Conservation (phyloP, 2,888 invertebrate species). For the Clostera curtula region DNA sequence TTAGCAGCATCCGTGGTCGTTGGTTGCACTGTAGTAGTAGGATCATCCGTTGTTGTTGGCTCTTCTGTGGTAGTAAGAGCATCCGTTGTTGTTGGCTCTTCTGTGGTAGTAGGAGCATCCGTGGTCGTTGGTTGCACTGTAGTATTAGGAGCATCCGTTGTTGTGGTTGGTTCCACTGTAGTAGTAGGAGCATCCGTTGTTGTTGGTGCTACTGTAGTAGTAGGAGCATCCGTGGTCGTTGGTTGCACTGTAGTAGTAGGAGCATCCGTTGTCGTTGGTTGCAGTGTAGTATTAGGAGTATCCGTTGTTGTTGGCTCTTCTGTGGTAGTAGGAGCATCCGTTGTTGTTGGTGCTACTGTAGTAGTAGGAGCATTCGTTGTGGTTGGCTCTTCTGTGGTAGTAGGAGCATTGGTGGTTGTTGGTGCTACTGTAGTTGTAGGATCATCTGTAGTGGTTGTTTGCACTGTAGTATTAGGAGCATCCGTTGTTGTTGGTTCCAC, state of each 20-base stretch:
- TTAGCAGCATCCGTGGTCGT: too few species aligned
- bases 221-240: not conserved
- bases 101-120: fast-evolving
- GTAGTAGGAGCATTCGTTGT: conserved; percentile 5
- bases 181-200: too few species aligned
- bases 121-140: too few species aligned
- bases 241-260: not conserved
- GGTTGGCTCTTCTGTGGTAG: conserved; percentile 2
- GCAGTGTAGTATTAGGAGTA: not conserved
- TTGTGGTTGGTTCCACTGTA: not conserved
- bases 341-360: not conserved
- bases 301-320: conserved; percentile 5
- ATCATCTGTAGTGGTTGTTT: conserved; percentile 1
- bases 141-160: too few species aligned
- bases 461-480: conserved; percentile 1
- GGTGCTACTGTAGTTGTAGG: conserved; percentile 1
- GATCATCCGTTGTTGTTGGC: too few species aligned
- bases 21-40: too few species aligned
- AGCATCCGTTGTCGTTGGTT: not conserved
- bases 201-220: too few species aligned
- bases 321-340: conserved; percentile 4
- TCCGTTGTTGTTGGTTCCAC: not conserved
- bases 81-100: not conserved
- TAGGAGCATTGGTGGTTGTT: conserved; percentile 3
- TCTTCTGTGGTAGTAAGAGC: too few species aligned